These are phyloP conservation scores for Hafferia zeledoni DNA, from an alignment of 2,797 vertebrate species.

Conservation along the genomic window DNA sequence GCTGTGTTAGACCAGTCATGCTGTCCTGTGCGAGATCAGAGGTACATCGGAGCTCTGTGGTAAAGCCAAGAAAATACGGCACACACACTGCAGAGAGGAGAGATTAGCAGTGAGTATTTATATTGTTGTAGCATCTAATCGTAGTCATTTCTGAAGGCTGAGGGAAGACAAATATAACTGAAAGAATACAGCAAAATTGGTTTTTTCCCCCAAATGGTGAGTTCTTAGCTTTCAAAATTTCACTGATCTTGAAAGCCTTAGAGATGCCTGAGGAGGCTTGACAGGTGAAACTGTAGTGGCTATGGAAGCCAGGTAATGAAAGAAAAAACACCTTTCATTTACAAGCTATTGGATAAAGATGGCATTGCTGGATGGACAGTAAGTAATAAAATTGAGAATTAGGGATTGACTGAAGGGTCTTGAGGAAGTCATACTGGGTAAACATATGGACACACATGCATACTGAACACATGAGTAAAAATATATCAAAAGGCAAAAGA, in stretches of 20 bases:
- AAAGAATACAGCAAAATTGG: neutral
- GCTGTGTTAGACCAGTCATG: neutral
- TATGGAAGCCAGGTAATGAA: neutral
- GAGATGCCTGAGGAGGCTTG: neutral
- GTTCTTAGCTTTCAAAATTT: slow-evolving; percentile 9
- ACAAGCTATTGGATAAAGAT: neutral
- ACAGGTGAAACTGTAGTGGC: neutral
- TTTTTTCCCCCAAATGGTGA: neutral
- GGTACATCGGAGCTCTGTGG: neutral
- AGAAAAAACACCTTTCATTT: neutral
- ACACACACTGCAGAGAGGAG: neutral
- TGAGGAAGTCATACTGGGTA: neutral
- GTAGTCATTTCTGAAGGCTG: neutral
- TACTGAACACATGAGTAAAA: neutral
- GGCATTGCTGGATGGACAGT: neutral
- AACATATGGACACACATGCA: neutral
- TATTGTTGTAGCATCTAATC: neutral
- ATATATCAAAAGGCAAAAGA: neutral
- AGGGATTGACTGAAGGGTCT: neutral
- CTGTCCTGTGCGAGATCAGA: neutral
- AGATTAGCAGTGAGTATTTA: neutral
- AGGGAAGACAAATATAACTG: neutral
- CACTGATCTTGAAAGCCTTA: neutral
- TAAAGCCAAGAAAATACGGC: neutral
- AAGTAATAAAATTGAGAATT: neutral